phyloP scores from a whole-genome alignment of 2,888 invertebrate species.

The Octodonta nipae region DNA sequence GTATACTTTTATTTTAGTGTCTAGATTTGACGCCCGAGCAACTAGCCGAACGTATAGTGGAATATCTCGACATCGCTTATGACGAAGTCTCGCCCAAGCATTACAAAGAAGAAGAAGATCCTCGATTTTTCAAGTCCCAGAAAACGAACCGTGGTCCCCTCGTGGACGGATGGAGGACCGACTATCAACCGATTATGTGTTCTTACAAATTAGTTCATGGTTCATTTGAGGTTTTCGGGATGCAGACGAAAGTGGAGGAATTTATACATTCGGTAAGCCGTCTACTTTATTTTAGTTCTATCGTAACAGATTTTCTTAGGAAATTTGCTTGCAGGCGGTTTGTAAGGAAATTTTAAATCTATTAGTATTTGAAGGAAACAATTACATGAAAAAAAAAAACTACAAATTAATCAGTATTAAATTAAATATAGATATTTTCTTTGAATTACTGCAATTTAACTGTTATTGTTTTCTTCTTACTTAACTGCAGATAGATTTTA shows the following conservation, averaged over 20 bases:
- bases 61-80: conserved; percentile 74
- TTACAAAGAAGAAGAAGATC: conserved; percentile 82
- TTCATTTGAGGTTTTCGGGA: conserved; percentile 83
- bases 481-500: no score
- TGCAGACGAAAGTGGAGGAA: conserved; percentile 79
- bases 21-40: conserved; percentile 59
- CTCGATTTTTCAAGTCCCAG: conserved; percentile 66
- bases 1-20: conserved; percentile 56
- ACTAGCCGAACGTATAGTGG: conserved; percentile 57
- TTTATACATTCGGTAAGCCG: conserved; percentile 73
- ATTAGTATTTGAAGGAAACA: no score
- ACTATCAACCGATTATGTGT: conserved; percentile 73
- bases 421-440: no score
- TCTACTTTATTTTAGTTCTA: no score
- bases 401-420: no score
- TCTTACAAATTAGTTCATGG: conserved; percentile 80
- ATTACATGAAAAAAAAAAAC: no score
- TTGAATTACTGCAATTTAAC: no score
- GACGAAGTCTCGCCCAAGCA: conserved; percentile 75
- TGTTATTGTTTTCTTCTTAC: no score
- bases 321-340: no score
- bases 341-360: no score
- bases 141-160: conserved; percentile 76
- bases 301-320: no score
- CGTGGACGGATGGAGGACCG: conserved; percentile 67